phyloP scores from a whole-genome alignment of 2,113 vertebrate genomes.

The Gambusia affinis region DNA sequence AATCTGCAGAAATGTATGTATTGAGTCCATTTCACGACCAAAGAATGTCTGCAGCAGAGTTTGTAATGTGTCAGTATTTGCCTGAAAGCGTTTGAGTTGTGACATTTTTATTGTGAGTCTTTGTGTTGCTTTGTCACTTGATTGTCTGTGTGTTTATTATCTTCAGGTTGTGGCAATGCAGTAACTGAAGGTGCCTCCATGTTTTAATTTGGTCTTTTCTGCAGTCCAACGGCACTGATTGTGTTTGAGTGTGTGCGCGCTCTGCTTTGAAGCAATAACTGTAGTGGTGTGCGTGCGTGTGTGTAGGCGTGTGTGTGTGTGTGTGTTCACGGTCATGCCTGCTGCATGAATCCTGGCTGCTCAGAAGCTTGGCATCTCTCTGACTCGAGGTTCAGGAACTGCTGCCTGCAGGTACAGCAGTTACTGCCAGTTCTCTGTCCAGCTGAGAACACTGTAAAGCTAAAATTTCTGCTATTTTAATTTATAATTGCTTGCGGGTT shows the following conservation, averaged over 20 bases:
- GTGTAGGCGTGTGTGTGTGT: constrained; percentile 24
- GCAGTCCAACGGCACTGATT: constrained; percentile 53
- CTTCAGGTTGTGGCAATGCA: constrained; percentile 40
- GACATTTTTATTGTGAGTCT: constrained; percentile 41
- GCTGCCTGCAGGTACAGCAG: constrained; percentile 49
- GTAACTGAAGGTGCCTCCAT: constrained; percentile 47
- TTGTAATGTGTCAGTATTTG: constrained; percentile 56
- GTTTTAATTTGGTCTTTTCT: constrained; percentile 1
- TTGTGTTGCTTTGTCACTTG: constrained; percentile 28
- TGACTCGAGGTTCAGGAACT: not conserved
- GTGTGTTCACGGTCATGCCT: constrained; percentile 37
- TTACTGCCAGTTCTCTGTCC: constrained; percentile 25
- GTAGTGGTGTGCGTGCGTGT: constrained; percentile 33
- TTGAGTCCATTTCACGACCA: constrained; percentile 67
- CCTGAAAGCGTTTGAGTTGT: constrained; percentile 21
- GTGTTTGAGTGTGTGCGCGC: constrained; percentile 23
- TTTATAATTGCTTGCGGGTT: constrained; percentile 37
- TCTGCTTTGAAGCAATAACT: constrained; percentile 70
- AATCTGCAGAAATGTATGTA: constrained; percentile 20
- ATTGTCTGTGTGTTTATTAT: constrained; percentile 36
- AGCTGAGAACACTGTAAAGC: constrained; percentile 48
- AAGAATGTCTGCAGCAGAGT: constrained; percentile 73
- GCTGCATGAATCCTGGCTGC: not conserved
- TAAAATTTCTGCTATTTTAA: constrained; percentile 48
- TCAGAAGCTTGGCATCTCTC: too few species aligned